Conservation (phyloP, 2,113 vertebrate species). For the Microtus ochrogaster region DNA sequence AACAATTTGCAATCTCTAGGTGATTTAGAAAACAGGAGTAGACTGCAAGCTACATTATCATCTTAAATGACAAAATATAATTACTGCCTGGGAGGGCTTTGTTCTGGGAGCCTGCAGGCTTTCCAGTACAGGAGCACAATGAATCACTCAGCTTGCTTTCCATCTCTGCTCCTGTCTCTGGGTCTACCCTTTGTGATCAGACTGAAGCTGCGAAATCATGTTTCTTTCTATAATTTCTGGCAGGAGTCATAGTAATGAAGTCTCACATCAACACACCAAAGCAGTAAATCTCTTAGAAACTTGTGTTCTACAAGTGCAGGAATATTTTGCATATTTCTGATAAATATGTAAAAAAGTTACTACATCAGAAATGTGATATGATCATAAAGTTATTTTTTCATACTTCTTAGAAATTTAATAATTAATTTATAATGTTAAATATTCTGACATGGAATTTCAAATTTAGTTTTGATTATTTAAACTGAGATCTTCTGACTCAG, state of each 20-base stretch:
- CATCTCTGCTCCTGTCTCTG: slow-evolving; percentile 12
- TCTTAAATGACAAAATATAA: slow-evolving; percentile 77
- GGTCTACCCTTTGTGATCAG: slow-evolving; percentile 49
- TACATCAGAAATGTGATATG: slow-evolving; percentile 65
- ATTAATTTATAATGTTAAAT: not conserved
- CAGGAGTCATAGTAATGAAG: slow-evolving; percentile 52
- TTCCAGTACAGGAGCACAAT: not conserved
- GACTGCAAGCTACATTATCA: slow-evolving; percentile 64
- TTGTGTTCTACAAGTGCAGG: slow-evolving; percentile 39
- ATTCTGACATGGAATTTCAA: not conserved
- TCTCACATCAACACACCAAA: slow-evolving; percentile 37
- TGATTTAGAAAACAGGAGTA: slow-evolving; percentile 70
- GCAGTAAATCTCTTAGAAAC: slow-evolving; percentile 57
- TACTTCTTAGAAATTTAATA: slow-evolving; percentile 37
- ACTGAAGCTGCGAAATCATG: slow-evolving; percentile 60
- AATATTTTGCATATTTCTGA: slow-evolving; percentile 15
- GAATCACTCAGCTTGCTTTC: slow-evolving; percentile 56
- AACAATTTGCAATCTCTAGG: slow-evolving; percentile 63
- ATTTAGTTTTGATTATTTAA: not conserved
- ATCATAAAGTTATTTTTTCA: not conserved
- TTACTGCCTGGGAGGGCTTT: slow-evolving; percentile 37
- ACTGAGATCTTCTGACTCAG: not conserved
- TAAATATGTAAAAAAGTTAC: not conserved
- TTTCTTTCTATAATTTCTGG: slow-evolving; percentile 64
- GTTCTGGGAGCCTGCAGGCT: slow-evolving; percentile 70